Evolutionary conservation across 1,140 invertebrate genomes (phyloP).

Genomic region (Helicoverpa armigera): DNA sequence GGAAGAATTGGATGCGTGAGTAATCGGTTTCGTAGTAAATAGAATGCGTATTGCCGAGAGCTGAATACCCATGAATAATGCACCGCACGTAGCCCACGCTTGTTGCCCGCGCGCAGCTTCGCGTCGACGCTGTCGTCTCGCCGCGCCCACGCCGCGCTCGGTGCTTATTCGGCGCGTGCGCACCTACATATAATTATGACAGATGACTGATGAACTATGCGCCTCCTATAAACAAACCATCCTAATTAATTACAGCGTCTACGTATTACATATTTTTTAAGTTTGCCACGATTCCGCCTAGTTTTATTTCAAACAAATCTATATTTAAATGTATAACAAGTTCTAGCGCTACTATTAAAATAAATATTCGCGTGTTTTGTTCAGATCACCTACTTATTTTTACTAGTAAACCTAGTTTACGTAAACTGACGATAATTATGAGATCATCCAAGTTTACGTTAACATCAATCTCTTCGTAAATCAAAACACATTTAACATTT

Average conservation of each 20-base stretch:
- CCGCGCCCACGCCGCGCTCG: slow-evolving; percentile 47
- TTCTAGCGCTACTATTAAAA: neutral
- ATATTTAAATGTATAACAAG: neutral
- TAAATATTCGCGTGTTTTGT: slow-evolving; percentile 2
- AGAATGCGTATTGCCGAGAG: slow-evolving; percentile 12
- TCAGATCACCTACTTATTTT: neutral
- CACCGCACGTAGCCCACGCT: slow-evolving; percentile 48
- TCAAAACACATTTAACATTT: neutral
- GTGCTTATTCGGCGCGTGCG: slow-evolving; percentile 45
- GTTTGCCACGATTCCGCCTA: neutral
- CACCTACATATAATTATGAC: slow-evolving; percentile 51
- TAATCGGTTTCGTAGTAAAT: slow-evolving; percentile 15
- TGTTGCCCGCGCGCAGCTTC: slow-evolving; percentile 1
- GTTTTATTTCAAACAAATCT: neutral
- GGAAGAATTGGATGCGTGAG: slow-evolving; percentile 22
- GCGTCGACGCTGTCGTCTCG: slow-evolving; percentile 31
- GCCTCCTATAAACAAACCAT: slow-evolving; percentile 46
- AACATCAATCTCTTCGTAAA: slow-evolving; percentile 6
- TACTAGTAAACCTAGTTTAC: neutral
- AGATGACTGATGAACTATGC: slow-evolving; percentile 47
- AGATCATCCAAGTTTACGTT: neutral
- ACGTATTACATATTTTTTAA: neutral
- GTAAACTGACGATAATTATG: slow-evolving; percentile 11
- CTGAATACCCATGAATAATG: slow-evolving; percentile 34
- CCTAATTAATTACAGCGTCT: slow-evolving; percentile 5